Evolutionary conservation across 2,888 invertebrate genomes (phyloP).

Genomic region (Eristalis arbustorum): DNA sequence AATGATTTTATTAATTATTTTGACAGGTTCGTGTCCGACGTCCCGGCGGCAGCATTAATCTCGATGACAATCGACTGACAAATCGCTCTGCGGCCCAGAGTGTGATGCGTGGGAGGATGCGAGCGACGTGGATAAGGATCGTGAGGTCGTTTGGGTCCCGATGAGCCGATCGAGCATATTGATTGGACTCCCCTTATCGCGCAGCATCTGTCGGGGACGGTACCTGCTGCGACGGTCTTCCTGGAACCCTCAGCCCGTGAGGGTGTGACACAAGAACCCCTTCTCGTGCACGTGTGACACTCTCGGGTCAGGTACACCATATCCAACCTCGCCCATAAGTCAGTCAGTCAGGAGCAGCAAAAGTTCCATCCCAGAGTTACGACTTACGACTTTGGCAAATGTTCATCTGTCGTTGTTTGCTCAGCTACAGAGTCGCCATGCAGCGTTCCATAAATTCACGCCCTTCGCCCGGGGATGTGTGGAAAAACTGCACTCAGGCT

Average conservation of each 20-base stretch:
- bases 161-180: conserved; percentile 16
- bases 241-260: conserved; percentile 14
- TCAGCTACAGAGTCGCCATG: conserved; percentile 16
- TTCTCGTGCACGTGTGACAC: background rate
- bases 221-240: conserved; percentile 27
- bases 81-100: conserved; percentile 50
- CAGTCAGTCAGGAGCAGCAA: conserved; percentile 36
- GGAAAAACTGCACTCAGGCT: background rate
- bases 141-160: conserved; percentile 16
- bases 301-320: background rate
- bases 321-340: conserved; percentile 33
- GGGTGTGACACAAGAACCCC: background rate
- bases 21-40: conserved; percentile 60
- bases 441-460: conserved; percentile 50
- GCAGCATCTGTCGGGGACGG: background rate
- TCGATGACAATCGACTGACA: conserved; percentile 66
- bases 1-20: conserved; percentile 68
- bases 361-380: conserved; percentile 46
- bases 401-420: conserved; percentile 50
- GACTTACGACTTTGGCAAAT: conserved; percentile 56
- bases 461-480: background rate
- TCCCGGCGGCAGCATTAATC: conserved; percentile 54
- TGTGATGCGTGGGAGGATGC: conserved; percentile 47
- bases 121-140: conserved; percentile 34
- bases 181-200: background rate